A percentile compares a stretch with the other conserved stretches of the same genome.
Evolutionary conservation across 2,113 vertebrate species (phyloP).

Genomic region (Melospiza georgiana): DNA sequence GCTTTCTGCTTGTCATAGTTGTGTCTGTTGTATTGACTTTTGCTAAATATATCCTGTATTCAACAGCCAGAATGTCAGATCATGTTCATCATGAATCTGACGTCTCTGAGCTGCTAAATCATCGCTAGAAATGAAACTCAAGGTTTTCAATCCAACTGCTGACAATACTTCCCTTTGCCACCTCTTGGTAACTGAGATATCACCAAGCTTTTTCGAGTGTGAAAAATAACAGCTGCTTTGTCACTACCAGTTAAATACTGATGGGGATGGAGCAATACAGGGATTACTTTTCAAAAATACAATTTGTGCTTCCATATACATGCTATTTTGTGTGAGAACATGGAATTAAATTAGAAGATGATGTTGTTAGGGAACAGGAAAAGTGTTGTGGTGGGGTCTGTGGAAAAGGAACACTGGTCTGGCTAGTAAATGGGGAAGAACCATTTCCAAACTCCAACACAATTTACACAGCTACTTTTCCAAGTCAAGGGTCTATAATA

Average conservation of each 20-base stretch:
- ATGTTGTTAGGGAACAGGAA: neutral
- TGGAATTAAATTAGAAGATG: neutral
- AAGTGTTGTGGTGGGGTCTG: neutral
- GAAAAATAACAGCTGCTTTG: conserved; percentile 30
- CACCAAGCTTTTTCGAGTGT: neutral
- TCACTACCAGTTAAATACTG: neutral
- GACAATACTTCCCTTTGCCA: neutral
- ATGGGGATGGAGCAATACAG: neutral
- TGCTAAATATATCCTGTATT: neutral
- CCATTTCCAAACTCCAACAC: neutral
- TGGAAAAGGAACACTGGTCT: neutral
- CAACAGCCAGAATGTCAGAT: neutral
- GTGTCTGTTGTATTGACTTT: neutral
- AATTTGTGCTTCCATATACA: neutral
- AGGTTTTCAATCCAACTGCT: neutral
- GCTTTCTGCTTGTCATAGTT: neutral
- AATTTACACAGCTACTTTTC: neutral
- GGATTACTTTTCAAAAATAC: neutral
- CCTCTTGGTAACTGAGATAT: conserved; percentile 4
- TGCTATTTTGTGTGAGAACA: neutral
- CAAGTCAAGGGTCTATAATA: neutral
- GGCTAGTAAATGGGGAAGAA: neutral
- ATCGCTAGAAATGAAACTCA: neutral
- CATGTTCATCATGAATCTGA: neutral
- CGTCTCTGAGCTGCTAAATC: conserved; percentile 12